Conservation (phyloP, 1,140 invertebrate species). For the Dendroctonus valens region DNA sequence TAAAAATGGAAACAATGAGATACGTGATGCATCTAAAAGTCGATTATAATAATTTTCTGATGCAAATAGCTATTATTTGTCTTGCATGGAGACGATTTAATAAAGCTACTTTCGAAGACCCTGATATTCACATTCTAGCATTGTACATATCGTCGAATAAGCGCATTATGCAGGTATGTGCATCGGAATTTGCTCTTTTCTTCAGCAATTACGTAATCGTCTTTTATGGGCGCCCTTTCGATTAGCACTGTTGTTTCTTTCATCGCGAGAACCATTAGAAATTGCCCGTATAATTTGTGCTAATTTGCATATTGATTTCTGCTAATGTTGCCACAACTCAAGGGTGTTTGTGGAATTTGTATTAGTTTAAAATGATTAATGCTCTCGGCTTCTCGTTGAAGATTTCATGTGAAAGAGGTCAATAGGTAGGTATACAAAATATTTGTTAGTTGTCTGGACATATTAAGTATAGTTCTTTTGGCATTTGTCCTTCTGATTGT, state of each 20-base stretch:
- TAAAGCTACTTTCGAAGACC: constrained; percentile 21
- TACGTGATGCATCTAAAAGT: background rate
- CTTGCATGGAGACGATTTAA: constrained; percentile 3
- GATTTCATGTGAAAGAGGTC: no score
- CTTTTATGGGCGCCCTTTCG: constrained; percentile 24
- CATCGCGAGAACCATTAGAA: constrained; percentile 18
- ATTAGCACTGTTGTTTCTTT: constrained; percentile 18
- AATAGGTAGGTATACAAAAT: no score
- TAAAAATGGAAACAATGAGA: background rate
- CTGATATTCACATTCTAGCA: constrained; percentile 26
- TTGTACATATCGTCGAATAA: constrained; percentile 9
- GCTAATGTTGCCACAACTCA: no score
- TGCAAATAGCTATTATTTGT: constrained; percentile 7
- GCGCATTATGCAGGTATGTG: constrained; percentile 18
- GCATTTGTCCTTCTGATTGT: no score
- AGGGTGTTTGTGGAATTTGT: no score
- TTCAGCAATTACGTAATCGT: constrained; percentile 20
- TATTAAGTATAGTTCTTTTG: no score
- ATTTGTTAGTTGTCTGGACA: no score
- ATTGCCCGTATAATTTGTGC: constrained; percentile 13
- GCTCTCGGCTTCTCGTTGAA: no score
- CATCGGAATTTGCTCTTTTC: constrained; percentile 22
- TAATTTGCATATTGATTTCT: constrained; percentile 8
- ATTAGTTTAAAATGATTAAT: no score
- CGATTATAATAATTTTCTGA: background rate